phyloP scores from a whole-genome alignment of 2,888 invertebrate genomes.

The Apotomis capreana region DNA sequence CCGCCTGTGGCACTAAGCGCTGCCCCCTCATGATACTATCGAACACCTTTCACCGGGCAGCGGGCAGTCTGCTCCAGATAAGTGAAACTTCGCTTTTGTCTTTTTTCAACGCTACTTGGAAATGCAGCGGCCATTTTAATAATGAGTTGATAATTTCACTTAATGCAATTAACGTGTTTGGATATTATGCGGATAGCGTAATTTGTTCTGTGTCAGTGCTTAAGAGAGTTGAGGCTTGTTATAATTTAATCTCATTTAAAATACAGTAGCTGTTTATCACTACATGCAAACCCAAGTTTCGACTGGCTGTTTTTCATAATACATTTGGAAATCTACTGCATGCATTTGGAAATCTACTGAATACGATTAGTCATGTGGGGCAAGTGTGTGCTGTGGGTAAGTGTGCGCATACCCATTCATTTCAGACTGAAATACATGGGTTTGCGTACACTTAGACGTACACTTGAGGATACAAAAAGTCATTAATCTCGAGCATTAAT shows the following conservation, averaged over 20 bases:
- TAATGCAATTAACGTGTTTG: slow-evolving; percentile 38
- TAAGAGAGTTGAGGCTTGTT: slow-evolving; percentile 26
- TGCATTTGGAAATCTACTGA: too few species aligned
- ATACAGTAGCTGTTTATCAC: slow-evolving; percentile 4
- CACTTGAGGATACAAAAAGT: too few species aligned
- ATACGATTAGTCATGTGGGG: too few species aligned
- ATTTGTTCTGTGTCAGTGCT: slow-evolving; percentile 34
- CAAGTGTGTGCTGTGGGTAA: too few species aligned
- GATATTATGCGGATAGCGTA: slow-evolving; percentile 25
- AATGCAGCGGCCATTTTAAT: slow-evolving; percentile 43
- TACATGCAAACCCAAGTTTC: neutral
- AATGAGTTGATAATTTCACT: slow-evolving; percentile 41
- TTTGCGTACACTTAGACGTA: too few species aligned
- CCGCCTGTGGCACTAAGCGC: slow-evolving; percentile 16
- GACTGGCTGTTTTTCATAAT: too few species aligned
- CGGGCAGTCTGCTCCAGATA: slow-evolving; percentile 53
- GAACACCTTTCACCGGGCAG: slow-evolving; percentile 51
- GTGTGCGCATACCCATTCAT: too few species aligned
- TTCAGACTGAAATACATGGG: too few species aligned
- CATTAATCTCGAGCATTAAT: too few species aligned
- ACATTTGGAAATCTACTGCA: too few species aligned
- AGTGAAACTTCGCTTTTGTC: slow-evolving; percentile 52
- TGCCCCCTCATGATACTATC: slow-evolving; percentile 47
- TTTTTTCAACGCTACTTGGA: slow-evolving; percentile 48
- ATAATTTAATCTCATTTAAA: slow-evolving; percentile 23